Evolutionary conservation across 2,113 vertebrate genomes (phyloP).

Genomic region (Addax nasomaculatus): DNA sequence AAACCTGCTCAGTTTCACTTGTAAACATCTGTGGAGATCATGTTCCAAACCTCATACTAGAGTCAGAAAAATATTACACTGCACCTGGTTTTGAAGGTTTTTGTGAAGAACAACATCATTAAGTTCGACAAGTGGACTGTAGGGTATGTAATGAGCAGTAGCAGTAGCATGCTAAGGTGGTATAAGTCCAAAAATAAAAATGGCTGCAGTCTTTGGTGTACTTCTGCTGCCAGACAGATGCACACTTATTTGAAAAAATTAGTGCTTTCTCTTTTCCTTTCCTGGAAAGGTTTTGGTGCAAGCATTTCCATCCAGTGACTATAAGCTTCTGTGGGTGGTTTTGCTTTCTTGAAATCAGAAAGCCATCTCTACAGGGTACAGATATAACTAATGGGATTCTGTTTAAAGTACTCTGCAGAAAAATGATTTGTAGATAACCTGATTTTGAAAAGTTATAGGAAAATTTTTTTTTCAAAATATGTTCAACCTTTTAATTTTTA

Average conservation of each 20-base stretch:
- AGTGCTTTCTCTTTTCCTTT: background rate
- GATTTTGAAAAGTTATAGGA: background rate
- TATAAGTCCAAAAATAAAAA: background rate
- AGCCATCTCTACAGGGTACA: background rate
- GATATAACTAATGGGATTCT: background rate
- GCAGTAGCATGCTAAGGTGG: background rate
- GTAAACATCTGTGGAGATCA: background rate
- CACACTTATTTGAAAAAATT: background rate
- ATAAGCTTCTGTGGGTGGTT: background rate
- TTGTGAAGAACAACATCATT: background rate
- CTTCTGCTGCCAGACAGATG: background rate
- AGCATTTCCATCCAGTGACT: background rate
- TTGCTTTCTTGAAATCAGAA: constrained; percentile 27
- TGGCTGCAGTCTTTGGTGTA: background rate
- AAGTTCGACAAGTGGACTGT: background rate
- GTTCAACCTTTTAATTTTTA: background rate
- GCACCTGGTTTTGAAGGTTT: background rate
- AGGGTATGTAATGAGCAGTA: background rate
- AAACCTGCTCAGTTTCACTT: background rate
- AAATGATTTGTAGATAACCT: background rate
- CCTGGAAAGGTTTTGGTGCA: background rate
- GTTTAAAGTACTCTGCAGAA: background rate
- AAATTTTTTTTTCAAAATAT: background rate
- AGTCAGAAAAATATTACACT: background rate
- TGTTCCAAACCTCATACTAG: background rate